phyloP scores from a whole-genome alignment of 1,140 invertebrate species.

The Mizuhopecten yessoensis region DNA sequence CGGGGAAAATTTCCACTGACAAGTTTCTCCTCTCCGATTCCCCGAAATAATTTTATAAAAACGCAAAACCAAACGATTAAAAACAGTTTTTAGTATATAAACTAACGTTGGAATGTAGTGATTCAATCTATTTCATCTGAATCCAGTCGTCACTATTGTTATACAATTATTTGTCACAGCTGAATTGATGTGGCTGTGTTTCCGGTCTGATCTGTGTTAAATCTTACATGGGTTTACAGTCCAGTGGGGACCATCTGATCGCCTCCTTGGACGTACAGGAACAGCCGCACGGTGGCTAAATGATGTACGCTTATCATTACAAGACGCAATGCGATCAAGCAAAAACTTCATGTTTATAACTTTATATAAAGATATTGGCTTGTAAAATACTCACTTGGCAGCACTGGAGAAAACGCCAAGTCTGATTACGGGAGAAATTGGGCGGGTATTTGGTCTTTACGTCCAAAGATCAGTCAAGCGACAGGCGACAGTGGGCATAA shows the following conservation, averaged over 20 bases:
- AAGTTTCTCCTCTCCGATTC: not conserved
- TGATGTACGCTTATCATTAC: not conserved
- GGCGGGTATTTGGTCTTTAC: conserved; percentile 31
- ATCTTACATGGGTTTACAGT: too few relatives aligned
- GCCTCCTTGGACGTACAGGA: not conserved
- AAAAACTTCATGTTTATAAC: not conserved
- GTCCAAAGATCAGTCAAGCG: conserved; percentile 12
- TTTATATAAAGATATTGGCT: conserved; percentile 6
- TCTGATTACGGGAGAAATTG: not conserved
- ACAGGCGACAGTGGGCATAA: conserved; percentile 21
- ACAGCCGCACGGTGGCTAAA: not conserved
- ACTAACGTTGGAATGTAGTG: too few relatives aligned
- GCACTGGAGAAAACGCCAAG: conserved; percentile 30
- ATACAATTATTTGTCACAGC: too few relatives aligned
- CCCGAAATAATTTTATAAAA: not conserved
- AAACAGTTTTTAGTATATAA: not conserved
- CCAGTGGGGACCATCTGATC: not conserved
- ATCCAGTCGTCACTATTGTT: too few relatives aligned
- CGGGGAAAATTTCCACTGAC: not conserved
- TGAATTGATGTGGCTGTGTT: too few relatives aligned
- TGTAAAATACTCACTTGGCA: conserved; percentile 33
- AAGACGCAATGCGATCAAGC: conserved; percentile 16
- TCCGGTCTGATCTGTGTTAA: too few relatives aligned
- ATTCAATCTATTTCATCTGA: too few relatives aligned
- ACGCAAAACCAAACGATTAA: not conserved